Conservation (phyloP, 2,888 invertebrate species). For the Eupeodes luniger region DNA sequence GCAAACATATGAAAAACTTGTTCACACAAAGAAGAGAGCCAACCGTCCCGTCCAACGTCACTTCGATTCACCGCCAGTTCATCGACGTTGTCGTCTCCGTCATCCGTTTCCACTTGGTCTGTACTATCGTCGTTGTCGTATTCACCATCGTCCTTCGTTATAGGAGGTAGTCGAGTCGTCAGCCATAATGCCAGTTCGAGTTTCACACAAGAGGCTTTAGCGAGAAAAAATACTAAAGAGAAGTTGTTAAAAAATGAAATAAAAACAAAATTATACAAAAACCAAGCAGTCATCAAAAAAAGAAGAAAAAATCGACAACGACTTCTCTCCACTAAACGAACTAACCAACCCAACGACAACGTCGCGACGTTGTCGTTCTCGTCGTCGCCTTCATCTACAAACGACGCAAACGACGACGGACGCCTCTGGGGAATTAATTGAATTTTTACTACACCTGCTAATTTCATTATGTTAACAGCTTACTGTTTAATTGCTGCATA, state of each 20-base stretch:
- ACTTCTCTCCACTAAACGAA: background rate
- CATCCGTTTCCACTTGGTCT: conserved; percentile 48
- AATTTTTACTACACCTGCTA: conserved; percentile 77
- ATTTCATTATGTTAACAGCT: conserved; percentile 77
- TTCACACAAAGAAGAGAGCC: conserved; percentile 74
- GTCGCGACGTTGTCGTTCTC: conserved; percentile 16
- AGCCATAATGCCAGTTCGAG: conserved; percentile 5
- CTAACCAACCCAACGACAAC: conserved; percentile 9
- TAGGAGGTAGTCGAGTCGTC: background rate
- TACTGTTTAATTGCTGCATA: conserved; percentile 76
- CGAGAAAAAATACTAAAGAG: conserved; percentile 16
- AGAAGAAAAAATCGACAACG: conserved; percentile 18
- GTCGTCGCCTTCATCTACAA: background rate
- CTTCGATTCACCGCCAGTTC: too few relatives aligned
- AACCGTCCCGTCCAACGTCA: conserved; percentile 18
- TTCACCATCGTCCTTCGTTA: background rate
- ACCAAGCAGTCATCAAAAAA: conserved; percentile 39
- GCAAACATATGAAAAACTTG: conserved; percentile 73
- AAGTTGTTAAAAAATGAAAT: conserved; percentile 22
- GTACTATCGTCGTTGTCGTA: background rate
- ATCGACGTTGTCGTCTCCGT: background rate
- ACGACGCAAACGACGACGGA: conserved; percentile 19
- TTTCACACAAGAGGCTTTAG: conserved; percentile 39
- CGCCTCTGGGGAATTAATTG: conserved; percentile 70
- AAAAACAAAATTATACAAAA: background rate